Conservation (phyloP, 2,113 vertebrate genomes). For the Caloenas nicobarica region DNA sequence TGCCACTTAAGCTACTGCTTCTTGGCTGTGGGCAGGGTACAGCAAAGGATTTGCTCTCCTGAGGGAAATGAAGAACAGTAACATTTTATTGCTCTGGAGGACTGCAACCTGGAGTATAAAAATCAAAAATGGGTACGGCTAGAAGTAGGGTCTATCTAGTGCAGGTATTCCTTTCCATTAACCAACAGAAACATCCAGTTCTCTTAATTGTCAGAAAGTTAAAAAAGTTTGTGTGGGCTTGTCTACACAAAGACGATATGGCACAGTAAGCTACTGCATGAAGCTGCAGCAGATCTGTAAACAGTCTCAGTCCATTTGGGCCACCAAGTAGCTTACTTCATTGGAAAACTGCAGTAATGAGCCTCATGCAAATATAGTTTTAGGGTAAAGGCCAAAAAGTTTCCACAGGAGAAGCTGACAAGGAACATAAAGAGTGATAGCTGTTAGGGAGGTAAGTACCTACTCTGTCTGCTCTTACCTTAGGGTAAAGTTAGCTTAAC, state of each 20-base stretch:
- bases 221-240: neutral
- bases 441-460: neutral
- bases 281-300: neutral
- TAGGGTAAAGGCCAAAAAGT: neutral
- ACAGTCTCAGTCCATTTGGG: neutral
- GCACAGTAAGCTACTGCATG: neutral
- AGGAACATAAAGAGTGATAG: neutral
- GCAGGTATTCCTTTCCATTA: neutral
- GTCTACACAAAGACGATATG: neutral
- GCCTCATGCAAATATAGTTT: neutral
- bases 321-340: neutral
- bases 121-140: neutral
- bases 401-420: neutral
- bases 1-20: constrained; percentile 8
- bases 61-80: constrained; percentile 41
- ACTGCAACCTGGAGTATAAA: neutral
- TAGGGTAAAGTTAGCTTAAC: neutral
- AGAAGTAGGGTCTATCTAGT: neutral
- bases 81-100: constrained; percentile 33
- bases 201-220: neutral
- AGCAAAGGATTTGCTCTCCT: constrained; percentile 26
- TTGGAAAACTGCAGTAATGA: neutral
- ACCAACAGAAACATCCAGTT: neutral
- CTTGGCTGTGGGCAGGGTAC: constrained; percentile 12
- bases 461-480: neutral